A percentile compares a stretch with the other conserved stretches of the same genome.
Evolutionary conservation across 1,140 invertebrate species (phyloP).

Genomic region (Mercenaria mercenaria): DNA sequence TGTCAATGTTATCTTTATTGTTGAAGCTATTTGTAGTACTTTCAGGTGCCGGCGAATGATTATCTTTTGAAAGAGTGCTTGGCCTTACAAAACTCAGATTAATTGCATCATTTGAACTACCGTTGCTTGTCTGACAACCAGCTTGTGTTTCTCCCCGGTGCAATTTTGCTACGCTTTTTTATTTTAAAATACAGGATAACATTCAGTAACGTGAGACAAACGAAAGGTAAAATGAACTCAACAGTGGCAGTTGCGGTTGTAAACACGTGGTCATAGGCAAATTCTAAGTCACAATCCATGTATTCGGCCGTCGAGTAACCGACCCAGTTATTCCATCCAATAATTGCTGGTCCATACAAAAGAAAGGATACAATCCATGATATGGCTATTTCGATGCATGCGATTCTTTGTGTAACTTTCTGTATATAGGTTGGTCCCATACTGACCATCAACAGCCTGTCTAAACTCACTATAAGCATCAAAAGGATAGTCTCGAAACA

Average conservation of each 20-base stretch:
- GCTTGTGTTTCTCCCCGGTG: not conserved
- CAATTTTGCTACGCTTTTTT: conserved; percentile 17
- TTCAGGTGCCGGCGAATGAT: not conserved
- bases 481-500: conserved; percentile 74
- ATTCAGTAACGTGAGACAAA: conserved; percentile 68
- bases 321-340: conserved; percentile 75
- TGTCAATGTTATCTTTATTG: not conserved
- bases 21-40: not conserved
- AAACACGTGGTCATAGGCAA: conserved; percentile 67
- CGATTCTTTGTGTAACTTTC: conserved; percentile 62
- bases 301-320: conserved; percentile 60
- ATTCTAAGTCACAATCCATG: conserved; percentile 76
- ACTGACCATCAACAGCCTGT: conserved; percentile 73
- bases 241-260: conserved; percentile 69
- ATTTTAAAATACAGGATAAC: conserved; percentile 72
- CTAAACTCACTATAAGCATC: conserved; percentile 75
- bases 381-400: conserved; percentile 63
- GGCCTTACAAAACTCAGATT: not conserved
- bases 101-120: not conserved
- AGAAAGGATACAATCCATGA: conserved; percentile 74
- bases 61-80: no score
- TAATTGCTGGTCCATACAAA: conserved; percentile 77
- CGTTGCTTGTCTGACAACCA: not conserved
- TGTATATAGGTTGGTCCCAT: conserved; percentile 65
- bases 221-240: conserved; percentile 76